Base-by-base conservation (phyloP, 2,113 vertebrate genomes). In the Thinocorus orbignyianus region DNA sequence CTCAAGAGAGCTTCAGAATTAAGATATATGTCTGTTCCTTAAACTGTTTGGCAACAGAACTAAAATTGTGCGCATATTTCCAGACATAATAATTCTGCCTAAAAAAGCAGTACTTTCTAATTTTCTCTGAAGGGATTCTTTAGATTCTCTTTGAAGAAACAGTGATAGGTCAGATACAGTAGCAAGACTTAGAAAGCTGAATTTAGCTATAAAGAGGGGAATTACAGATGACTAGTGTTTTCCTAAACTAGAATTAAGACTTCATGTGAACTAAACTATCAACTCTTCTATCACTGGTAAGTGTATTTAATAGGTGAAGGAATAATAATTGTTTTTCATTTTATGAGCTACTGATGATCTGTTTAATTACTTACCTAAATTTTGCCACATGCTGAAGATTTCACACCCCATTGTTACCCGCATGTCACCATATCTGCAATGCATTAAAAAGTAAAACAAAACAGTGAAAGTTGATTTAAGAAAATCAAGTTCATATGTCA, bases 331-430 rank as follows among this genome's bases (percentile, higher is more conserved):
- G 2, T 2, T 54, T 65, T 78, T 66, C 14, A 61, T 78, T 96
- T 66, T 57, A 31, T 46, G 11, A 84, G 14, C 46, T 81, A 55
- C 5, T 44, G 30, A 68, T 57, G 22, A 78, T 17, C 20, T 44
- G 22, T 74, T 69, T 28, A 48, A 70, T 54, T 42, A 90, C 98
- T 98, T 97, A 99, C 99, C 99, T 97, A 99, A 98, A 97, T 99
- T 99, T 97, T 99, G 99, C 99, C 99, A 99, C 99, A 99, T 99
- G 97, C 99, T 99, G 98, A 99, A 99, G 97, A 99, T 99, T 98
- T 99, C 99, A 97, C 99, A 99, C 58, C 99, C 99, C 99, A 99
- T 99, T 97, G 99, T 99, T 72, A 99, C 99, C n/a, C 99, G 97
- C 99, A 99, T 99, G 97, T 99, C 99, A 93, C 99, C 99, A 16